These are phyloP conservation scores for Synaphobranchus kaupii DNA, from an alignment of 2,797 vertebrate species.

Conservation along the genomic window DNA sequence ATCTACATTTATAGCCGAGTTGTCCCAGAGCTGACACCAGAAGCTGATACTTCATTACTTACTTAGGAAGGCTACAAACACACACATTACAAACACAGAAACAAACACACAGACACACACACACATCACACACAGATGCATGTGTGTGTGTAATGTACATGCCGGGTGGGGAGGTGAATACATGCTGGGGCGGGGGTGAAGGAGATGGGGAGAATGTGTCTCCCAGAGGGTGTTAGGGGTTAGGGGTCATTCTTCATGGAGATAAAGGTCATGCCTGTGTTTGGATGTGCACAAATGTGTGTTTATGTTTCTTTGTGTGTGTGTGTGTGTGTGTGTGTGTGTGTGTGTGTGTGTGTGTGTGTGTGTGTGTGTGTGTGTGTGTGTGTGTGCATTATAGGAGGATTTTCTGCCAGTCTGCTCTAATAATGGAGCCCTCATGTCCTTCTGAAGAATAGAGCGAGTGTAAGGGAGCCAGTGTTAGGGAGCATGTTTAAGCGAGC, in stretches of 20 bases:
- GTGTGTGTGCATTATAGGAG: background rate
- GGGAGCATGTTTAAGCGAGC: background rate
- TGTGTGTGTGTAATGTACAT: no score
- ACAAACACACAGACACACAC: no score
- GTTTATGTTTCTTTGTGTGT: no score
- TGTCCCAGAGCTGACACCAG: no score
- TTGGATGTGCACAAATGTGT: background rate
- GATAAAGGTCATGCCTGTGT: background rate
- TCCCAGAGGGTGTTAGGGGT: background rate
- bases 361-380: background rate
- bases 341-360: background rate
- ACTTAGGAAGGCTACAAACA: no score
- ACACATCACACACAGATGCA: no score
- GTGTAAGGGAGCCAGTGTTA: background rate
- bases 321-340: background rate
- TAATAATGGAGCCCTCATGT: conserved; percentile 19
- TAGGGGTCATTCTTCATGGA: conserved; percentile 19
- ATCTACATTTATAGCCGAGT: no score
- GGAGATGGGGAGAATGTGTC: background rate
- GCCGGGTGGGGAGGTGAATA: background rate
- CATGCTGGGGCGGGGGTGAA: background rate
- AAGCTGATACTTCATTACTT: no score
- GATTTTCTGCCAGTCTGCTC: background rate
- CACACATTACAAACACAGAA: background rate
- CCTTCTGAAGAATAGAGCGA: conserved; percentile 20